These are phyloP conservation scores for Quadriops clusia DNA, from an alignment of 2,888 invertebrate genomes.

Conservation along the genomic window DNA sequence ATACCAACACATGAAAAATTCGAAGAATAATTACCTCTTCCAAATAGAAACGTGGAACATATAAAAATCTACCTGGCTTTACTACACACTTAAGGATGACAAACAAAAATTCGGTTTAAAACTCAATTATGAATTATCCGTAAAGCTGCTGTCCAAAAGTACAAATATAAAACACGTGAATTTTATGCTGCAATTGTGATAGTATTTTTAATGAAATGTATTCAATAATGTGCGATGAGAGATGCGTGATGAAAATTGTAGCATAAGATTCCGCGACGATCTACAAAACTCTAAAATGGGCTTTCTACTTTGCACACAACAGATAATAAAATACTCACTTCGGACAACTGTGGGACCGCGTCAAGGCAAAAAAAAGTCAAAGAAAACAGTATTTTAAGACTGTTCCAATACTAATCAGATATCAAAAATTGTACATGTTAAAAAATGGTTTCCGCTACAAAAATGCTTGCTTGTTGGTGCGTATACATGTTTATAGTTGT, in stretches of 20 bases:
- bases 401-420: constrained; percentile 26
- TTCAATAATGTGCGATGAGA: too few species aligned
- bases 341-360: constrained; percentile 55
- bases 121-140: too few species aligned
- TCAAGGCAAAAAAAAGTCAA: constrained; percentile 59
- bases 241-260: too few species aligned
- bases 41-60: constrained; percentile 20
- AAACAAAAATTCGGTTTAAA: too few species aligned
- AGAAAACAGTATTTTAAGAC: constrained; percentile 38
- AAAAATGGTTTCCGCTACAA: constrained; percentile 36
- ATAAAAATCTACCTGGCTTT: constrained; percentile 18
- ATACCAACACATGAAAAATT: constrained; percentile 53
- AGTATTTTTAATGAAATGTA: too few species aligned
- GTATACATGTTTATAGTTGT: constrained; percentile 7
- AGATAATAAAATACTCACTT: constrained; percentile 58
- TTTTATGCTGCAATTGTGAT: too few species aligned
- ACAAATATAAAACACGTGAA: too few species aligned
- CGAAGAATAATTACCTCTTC: constrained; percentile 36
- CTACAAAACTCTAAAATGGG: constrained; percentile 27
- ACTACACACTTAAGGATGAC: too few species aligned
- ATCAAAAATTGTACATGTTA: constrained; percentile 19
- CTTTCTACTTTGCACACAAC: constrained; percentile 38
- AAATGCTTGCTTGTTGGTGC: constrained; percentile 32
- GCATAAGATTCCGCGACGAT: constrained; percentile 22
- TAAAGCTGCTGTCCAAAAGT: too few species aligned